Percentiles rank a stretch among this genome's conserved stretches.
phyloP scores from a whole-genome alignment of 2,888 invertebrate genomes.

The Fragum fragum region DNA sequence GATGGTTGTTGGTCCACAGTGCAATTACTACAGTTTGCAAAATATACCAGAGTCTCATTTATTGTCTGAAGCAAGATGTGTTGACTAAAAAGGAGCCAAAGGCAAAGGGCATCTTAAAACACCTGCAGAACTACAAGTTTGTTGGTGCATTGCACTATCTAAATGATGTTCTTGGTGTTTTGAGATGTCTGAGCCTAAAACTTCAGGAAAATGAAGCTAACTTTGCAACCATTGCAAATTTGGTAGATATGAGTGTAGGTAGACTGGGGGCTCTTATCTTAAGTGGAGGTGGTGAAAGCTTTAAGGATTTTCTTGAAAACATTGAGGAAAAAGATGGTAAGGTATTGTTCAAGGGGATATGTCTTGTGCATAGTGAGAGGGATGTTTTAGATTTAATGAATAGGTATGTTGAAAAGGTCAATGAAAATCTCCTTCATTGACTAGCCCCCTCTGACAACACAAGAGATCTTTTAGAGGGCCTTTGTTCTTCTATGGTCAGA shows the following conservation, averaged over 20 bases:
- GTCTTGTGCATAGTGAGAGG: not conserved
- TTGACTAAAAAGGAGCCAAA: not conserved
- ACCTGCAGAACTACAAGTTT: slow-evolving; percentile 8
- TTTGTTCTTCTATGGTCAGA: slow-evolving; percentile 8
- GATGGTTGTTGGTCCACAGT: slow-evolving; percentile 13
- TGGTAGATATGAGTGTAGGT: not conserved
- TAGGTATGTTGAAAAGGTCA: not conserved
- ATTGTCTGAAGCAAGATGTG: slow-evolving; percentile 8
- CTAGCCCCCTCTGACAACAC: slow-evolving; percentile 6
- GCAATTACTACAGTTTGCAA: not conserved
- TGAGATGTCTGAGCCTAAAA: not conserved
- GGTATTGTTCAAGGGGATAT: not conserved
- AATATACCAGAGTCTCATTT: not conserved
- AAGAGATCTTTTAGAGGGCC: slow-evolving; percentile 1
- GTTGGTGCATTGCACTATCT: slow-evolving; percentile 14
- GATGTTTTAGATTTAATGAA: not conserved
- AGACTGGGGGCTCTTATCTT: not conserved
- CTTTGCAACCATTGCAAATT: slow-evolving; percentile 1
- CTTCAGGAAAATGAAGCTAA: not conserved
- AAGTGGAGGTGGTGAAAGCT: not conserved
- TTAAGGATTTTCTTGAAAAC: not conserved
- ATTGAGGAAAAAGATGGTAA: not conserved
- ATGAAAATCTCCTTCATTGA: not conserved
- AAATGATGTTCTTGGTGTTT: slow-evolving; percentile 13
- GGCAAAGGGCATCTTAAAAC: slow-evolving; percentile 16